Conservation (phyloP, 2,797 vertebrate species). For the Xerus rutilus region DNA sequence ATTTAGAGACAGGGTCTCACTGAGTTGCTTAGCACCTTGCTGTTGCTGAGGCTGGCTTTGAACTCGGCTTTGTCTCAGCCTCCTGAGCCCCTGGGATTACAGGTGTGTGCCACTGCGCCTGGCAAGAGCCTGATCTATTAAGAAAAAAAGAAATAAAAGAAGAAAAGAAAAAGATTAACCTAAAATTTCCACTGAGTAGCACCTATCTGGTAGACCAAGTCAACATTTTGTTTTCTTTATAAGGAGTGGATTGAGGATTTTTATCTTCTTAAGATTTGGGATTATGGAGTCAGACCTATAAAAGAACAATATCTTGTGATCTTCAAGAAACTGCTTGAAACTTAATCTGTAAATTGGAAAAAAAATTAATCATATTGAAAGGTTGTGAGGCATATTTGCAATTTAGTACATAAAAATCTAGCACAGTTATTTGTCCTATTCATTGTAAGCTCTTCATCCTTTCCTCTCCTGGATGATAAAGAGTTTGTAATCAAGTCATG, state of each 20-base stretch:
- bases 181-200: neutral
- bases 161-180: neutral
- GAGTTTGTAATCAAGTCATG: neutral
- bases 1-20: too few relatives aligned
- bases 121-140: neutral
- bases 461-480: neutral
- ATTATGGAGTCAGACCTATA: neutral
- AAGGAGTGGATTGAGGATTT: neutral
- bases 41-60: too few relatives aligned
- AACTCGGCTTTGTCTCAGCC: too few relatives aligned
- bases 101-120: too few relatives aligned
- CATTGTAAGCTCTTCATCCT: neutral
- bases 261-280: neutral
- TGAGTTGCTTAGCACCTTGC: too few relatives aligned
- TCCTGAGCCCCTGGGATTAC: too few relatives aligned
- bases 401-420: neutral
- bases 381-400: neutral
- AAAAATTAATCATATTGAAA: neutral
- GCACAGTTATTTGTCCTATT: neutral
- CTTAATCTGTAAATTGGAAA: neutral
- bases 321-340: neutral
- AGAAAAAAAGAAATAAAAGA: neutral
- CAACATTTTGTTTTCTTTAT: neutral
- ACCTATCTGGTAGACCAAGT: neutral
- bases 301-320: neutral